These are phyloP conservation scores for Tethya wilhelma DNA, from an alignment of 37 sponge, comb jelly and placozoan genomes.

Conservation along the genomic window DNA sequence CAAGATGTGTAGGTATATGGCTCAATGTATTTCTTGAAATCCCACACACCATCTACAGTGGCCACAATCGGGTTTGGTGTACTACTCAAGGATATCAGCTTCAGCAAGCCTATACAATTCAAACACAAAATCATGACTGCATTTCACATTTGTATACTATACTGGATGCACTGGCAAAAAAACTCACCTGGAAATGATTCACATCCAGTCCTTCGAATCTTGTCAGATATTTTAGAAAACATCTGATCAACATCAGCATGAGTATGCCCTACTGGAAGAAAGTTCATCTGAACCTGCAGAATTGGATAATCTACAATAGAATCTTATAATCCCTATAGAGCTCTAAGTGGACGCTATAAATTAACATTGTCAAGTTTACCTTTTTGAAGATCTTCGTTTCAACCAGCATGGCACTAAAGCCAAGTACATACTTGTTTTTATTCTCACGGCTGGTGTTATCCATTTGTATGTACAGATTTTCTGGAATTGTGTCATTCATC, in stretches of 20 bases:
- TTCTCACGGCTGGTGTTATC: constrained; percentile 39
- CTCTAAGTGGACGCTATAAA: background rate
- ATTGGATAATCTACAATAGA: background rate
- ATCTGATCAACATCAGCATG: constrained; percentile 51
- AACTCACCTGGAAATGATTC: constrained; percentile 20
- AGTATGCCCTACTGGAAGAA: constrained; percentile 53
- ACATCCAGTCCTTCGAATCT: constrained; percentile 17
- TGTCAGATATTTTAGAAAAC: constrained; percentile 36
- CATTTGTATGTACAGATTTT: constrained; percentile 24
- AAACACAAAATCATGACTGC: no score
- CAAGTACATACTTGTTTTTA: constrained; percentile 37
- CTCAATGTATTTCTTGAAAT: no score
- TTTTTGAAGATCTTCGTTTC: constrained; percentile 22
- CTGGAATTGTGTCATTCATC: constrained; percentile 1
- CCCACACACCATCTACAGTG: no score
- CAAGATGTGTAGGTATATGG: no score
- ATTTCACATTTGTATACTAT: no score
- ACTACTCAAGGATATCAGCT: no score
- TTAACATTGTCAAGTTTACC: background rate
- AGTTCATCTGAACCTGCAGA: constrained; percentile 32
- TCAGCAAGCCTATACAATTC: no score
- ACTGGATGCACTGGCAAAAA: no score
- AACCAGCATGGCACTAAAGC: constrained; percentile 45
- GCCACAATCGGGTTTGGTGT: no score
- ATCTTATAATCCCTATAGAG: background rate